A percentile compares a stretch with the other conserved stretches of the same genome.
Evolutionary conservation across 1,140 invertebrate species (phyloP).

Genomic region (Diuraphis noxia): DNA sequence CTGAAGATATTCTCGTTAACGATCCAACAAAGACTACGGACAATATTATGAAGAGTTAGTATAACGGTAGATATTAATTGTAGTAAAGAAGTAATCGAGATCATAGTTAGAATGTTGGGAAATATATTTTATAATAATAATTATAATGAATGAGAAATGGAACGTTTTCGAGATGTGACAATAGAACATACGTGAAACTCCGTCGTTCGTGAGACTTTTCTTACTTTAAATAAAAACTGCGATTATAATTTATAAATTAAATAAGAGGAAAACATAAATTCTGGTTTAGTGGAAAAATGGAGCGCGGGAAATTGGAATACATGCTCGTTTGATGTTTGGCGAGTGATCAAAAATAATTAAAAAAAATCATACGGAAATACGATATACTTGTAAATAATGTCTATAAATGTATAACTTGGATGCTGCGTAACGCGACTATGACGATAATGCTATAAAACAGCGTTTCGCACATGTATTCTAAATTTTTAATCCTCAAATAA

Average conservation of each 20-base stretch:
- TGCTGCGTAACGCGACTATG: background rate
- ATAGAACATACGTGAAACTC: background rate
- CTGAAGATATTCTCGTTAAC: background rate
- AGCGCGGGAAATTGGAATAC: slow-evolving; percentile 42
- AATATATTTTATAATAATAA: slow-evolving; percentile 24
- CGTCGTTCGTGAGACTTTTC: slow-evolving; percentile 13
- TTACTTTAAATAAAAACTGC: background rate
- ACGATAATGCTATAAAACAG: background rate
- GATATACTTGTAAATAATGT: slow-evolving; percentile 44
- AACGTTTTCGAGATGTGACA: background rate
- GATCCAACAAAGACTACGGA: slow-evolving; percentile 15
- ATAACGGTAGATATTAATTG: slow-evolving; percentile 15
- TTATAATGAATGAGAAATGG: slow-evolving; percentile 27
- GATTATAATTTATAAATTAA: slow-evolving; percentile 23
- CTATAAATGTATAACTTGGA: slow-evolving; percentile 39
- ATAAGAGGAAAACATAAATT: background rate
- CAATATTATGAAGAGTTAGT: background rate
- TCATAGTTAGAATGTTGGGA: slow-evolving; percentile 24
- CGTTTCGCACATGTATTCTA: background rate
- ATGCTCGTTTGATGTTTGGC: slow-evolving; percentile 43
- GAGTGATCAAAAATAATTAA: slow-evolving; percentile 34
- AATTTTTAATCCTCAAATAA: background rate
- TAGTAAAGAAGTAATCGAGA: background rate
- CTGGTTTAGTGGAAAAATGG: background rate
- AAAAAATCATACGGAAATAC: slow-evolving; percentile 31